Evolutionary conservation across 2,888 invertebrate genomes (phyloP), one percentile per base, ranked within the genome.

Genomic region (Tenodera sinensis): DNA sequence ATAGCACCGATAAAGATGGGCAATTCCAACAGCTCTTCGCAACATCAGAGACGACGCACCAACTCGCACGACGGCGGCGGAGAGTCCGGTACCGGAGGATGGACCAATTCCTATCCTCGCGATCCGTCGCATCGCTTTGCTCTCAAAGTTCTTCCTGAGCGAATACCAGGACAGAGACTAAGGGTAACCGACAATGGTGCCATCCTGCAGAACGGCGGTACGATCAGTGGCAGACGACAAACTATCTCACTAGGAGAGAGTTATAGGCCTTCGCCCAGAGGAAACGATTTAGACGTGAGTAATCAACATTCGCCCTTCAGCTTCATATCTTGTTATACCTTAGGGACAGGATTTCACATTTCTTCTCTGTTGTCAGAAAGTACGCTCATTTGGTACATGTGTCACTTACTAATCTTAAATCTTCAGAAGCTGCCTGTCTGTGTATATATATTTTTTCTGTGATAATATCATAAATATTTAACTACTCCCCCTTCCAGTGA

Each of bases 111-210:
- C 28, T 90, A 89, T 89, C 90, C 90, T 20, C 89, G 90, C 28
- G 89, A 88, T 15, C 83, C 88, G 2, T 71, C 54, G 54, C 54
- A 71, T 71, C 83, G 47, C 20, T 34, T 42, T 83, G 88, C 88
- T 71, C 83, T 83, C 86, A 95, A 96, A 94, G 97, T 97, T 89
- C 94, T 97, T 54, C 97, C 97, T 14, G 95, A 96, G 90, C 93
- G 96, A 89, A 94, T 95, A 87, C 95, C 95, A 91, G 95, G 96
- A 15, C 96, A 96, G 91, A 95, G 95, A 91, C 94, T 98, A 89
- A 95, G 97, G 90, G 95, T 96, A 89, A 97, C 97, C 4, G 96
- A 97, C 93, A 97, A 98, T 93, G 97, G 97, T 88, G 96, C 96
- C 92, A 97, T 97, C 92, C 93, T 98, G 89, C 97, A 97, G 91